phyloP scores from a whole-genome alignment of 2,113 vertebrate species.

The Pelusios castaneus region DNA sequence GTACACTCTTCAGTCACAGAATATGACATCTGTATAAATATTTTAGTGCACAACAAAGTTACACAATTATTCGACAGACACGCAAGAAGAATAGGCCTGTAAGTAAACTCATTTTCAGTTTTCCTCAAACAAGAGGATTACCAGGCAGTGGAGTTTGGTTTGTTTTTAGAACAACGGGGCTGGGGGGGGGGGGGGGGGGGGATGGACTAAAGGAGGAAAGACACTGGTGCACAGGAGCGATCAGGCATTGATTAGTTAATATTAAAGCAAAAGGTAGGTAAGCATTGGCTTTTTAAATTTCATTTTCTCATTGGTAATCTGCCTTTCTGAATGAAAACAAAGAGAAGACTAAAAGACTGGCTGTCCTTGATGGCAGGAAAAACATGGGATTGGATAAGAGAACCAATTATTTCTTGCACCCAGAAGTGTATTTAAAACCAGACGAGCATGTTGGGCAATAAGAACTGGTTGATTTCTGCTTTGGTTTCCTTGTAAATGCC shows the following conservation, averaged over 20 bases:
- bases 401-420: neutral
- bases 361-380: neutral
- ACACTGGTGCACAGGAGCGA: neutral
- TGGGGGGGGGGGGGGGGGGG: neutral
- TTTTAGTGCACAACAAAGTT: neutral
- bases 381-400: rapidly evolving
- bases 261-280: neutral
- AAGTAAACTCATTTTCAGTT: neutral
- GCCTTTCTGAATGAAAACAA: neutral
- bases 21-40: neutral
- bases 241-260: neutral
- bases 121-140: neutral
- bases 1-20: neutral
- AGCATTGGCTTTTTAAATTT: neutral
- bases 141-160: neutral
- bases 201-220: neutral
- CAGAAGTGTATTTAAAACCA: neutral
- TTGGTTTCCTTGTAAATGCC: neutral
- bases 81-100: neutral
- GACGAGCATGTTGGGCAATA: neutral
- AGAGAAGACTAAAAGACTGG: neutral
- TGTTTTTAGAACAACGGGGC: too few relatives aligned
- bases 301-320: neutral
- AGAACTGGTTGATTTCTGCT: rapidly evolving
- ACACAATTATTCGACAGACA: neutral